Percentiles rank a stretch among this genome's conserved stretches.
phyloP scores from a whole-genome alignment of 2,888 invertebrate species.

The Phengaris alcon region DNA sequence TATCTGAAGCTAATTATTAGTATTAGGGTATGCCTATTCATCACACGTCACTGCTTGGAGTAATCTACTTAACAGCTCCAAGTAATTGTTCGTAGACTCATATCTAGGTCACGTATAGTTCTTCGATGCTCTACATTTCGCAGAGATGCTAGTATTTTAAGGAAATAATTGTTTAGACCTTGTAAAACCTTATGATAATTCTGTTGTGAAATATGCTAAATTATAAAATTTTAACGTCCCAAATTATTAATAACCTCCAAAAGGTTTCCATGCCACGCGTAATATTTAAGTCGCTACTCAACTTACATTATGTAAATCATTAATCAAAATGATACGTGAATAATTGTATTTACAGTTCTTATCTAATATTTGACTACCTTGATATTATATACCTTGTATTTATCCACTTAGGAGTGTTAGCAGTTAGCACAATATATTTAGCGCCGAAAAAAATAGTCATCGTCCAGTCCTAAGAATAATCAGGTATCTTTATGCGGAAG shows the following conservation, averaged over 20 bases:
- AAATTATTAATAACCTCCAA: too few species aligned
- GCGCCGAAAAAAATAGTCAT: neutral
- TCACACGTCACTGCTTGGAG: conserved; percentile 6
- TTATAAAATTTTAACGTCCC: neutral
- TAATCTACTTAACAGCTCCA: conserved; percentile 20
- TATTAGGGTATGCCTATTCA: neutral
- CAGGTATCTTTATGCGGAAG: neutral
- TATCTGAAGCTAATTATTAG: too few species aligned
- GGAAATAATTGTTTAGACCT: neutral
- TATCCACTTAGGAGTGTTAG: neutral
- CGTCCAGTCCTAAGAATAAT: neutral
- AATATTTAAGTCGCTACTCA: neutral
- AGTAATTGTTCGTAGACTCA: conserved; percentile 16
- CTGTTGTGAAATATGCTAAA: neutral
- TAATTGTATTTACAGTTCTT: neutral
- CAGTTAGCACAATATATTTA: neutral
- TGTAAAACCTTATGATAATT: neutral
- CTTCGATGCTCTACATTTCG: neutral
- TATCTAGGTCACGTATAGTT: conserved; percentile 19
- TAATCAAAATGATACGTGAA: neutral
- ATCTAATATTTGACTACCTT: neutral
- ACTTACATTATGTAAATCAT: neutral
- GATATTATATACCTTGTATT: neutral
- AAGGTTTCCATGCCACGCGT: neutral
- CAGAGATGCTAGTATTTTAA: neutral